phyloP scores from a whole-genome alignment of 2,888 invertebrate genomes.

The Drosophila sordidula region DNA sequence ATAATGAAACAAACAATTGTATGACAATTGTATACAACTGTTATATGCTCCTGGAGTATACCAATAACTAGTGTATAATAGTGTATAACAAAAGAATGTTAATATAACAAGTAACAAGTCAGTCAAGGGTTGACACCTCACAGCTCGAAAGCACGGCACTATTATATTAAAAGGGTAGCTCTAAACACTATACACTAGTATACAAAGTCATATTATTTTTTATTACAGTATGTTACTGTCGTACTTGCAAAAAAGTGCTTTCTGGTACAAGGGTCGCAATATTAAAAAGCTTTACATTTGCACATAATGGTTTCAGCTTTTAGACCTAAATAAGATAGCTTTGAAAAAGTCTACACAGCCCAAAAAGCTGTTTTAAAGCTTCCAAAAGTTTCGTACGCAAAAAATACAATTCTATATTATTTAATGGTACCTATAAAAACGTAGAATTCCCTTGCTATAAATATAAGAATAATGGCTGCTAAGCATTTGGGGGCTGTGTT shows the following conservation, averaged over 20 bases:
- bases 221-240: not conserved
- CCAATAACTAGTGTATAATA: not conserved
- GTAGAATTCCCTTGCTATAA: constrained; percentile 30
- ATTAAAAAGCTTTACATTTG: not conserved
- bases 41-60: not conserved
- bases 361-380: constrained; percentile 7
- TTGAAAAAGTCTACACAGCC: constrained; percentile 31
- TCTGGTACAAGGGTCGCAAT: not conserved
- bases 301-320: constrained; percentile 3
- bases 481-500: not conserved
- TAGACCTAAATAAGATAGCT: constrained; percentile 7
- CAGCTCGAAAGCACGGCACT: not conserved
- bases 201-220: too few species aligned
- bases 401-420: not conserved
- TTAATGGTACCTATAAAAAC: constrained; percentile 24
- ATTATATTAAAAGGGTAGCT: not conserved
- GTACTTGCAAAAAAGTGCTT: not conserved
- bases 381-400: not conserved
- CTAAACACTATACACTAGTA: not conserved
- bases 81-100: not conserved
- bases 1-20: too few species aligned
- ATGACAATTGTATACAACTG: not conserved
- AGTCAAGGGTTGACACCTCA: not conserved
- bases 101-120: not conserved
- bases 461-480: constrained; percentile 6